A percentile compares a stretch with the other conserved stretches of the same genome.
Conservation (phyloP, 2,113 vertebrate genomes). For the Polypterus senegalus region DNA sequence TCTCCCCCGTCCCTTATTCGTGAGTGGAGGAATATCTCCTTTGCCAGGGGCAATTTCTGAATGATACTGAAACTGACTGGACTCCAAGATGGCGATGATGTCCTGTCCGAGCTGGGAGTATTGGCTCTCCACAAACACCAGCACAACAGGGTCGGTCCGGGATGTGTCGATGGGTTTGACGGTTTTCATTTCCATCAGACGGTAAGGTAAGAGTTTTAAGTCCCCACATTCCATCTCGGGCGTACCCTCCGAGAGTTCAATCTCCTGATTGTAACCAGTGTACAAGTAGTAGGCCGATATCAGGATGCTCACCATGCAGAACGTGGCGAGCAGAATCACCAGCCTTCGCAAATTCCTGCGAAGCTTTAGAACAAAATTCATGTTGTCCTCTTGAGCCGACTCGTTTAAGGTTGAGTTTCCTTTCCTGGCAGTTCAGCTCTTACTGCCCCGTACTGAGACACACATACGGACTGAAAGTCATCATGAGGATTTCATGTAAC, state of each 20-base stretch:
- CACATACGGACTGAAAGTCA: slow-evolving; percentile 26
- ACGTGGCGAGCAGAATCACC: slow-evolving; percentile 73
- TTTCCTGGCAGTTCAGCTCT: slow-evolving; percentile 4
- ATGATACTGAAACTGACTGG: slow-evolving; percentile 79
- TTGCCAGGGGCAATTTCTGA: slow-evolving; percentile 87
- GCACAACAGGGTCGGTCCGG: slow-evolving; percentile 66
- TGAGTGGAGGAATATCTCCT: slow-evolving; percentile 86
- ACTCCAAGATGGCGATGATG: slow-evolving; percentile 83
- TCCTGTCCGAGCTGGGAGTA: slow-evolving; percentile 96
- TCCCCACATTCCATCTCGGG: slow-evolving; percentile 60
- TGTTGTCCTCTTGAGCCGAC: slow-evolving; percentile 29
- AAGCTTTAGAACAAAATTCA: slow-evolving; percentile 79
- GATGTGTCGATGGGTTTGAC: slow-evolving; percentile 68
- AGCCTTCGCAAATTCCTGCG: slow-evolving; percentile 77
- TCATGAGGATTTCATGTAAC: slow-evolving; percentile 75
- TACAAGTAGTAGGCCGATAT: slow-evolving; percentile 91
- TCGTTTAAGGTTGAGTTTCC: too few species aligned
- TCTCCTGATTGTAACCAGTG: slow-evolving; percentile 72
- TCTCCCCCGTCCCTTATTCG: slow-evolving; percentile 73
- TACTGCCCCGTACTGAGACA: slow-evolving; percentile 34
- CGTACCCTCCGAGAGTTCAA: slow-evolving; percentile 63
- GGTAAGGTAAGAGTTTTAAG: slow-evolving; percentile 61
- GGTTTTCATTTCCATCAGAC: slow-evolving; percentile 57
- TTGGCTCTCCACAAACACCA: slow-evolving; percentile 91
- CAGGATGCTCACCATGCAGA: slow-evolving; percentile 77